phyloP scores from a whole-genome alignment of 2,888 invertebrate species.

The Zele albiditarsus region DNA sequence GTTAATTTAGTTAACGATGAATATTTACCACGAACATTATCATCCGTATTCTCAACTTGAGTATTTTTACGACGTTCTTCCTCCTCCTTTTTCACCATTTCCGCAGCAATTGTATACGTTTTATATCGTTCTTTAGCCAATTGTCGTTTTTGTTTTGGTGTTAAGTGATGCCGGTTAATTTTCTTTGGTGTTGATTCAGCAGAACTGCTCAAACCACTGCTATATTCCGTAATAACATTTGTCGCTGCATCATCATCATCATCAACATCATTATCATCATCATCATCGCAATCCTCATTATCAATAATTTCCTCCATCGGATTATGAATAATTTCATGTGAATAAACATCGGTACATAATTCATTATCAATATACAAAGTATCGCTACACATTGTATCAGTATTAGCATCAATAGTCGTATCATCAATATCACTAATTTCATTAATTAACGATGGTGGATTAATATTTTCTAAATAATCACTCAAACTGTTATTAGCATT shows the following conservation, averaged over 20 bases:
- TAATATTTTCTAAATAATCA: slow-evolving; percentile 80
- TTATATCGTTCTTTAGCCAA: slow-evolving; percentile 86
- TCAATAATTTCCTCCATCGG: slow-evolving; percentile 34
- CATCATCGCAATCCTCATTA: slow-evolving; percentile 68
- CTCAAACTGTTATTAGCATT: slow-evolving; percentile 74
- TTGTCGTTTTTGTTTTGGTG: slow-evolving; percentile 85
- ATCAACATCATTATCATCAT: no score
- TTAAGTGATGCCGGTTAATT: slow-evolving; percentile 74
- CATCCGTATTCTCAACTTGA: slow-evolving; percentile 38
- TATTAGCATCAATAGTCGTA: slow-evolving; percentile 68
- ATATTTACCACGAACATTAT: slow-evolving; percentile 52
- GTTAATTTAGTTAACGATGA: slow-evolving; percentile 72
- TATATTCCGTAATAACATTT: slow-evolving; percentile 80
- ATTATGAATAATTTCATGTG: neutral
- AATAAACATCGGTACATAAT: slow-evolving; percentile 70
- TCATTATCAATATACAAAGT: slow-evolving; percentile 75
- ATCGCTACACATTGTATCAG: slow-evolving; percentile 74
- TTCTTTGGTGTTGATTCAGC: slow-evolving; percentile 85
- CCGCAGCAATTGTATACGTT: slow-evolving; percentile 86
- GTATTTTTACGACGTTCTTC: slow-evolving; percentile 52
- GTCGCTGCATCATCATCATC: slow-evolving; percentile 78
- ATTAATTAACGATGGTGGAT: slow-evolving; percentile 83
- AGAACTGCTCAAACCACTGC: slow-evolving; percentile 75
- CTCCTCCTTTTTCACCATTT: slow-evolving; percentile 74
- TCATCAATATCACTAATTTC: slow-evolving; percentile 79